Base-by-base conservation (phyloP, 2,113 vertebrate genomes). In the Poeciliopsis turrubarensis region DNA sequence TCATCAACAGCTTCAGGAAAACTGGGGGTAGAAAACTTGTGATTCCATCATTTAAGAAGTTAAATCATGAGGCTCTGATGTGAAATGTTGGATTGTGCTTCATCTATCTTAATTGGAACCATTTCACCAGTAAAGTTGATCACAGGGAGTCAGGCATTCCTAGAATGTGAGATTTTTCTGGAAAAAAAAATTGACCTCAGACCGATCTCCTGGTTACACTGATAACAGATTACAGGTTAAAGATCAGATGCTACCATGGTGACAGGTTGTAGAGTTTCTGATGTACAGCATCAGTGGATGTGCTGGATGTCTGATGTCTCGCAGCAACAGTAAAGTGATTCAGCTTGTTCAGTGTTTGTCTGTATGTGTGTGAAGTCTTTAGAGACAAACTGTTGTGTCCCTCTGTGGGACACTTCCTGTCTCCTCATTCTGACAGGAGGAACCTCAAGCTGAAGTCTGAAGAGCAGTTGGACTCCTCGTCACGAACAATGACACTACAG, bases 311-410 rank as follows among this genome's bases (percentile, higher is more conserved):
- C 22, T 47, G 17, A 51, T 32, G n/a, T 31, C 14, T n/a, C 12
- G 3, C 51, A 57, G 19, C 1, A 60, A 68, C 29, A 68, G 12
- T 62, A 1, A 27, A 54, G 7, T 41, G 51, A 29, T 67, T 61
- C 60, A 51, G 69, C 70, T 74, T 57, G 17, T 77, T 73, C 94
- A 90, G 75, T 83, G 87, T 94, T 95, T 86, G 64, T 22, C 41
- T 93, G 92, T 90, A 91, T 95, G 60, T 90, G 93, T 61, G 92
- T 94, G 94, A 92, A 94, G 88, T 90, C 92, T 89, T 89, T 15
- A 74, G 91, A 89, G 90, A 91, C 77, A 84, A 92, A 89, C 61
- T 75, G 73, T 89, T 85, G 85, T 78, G 85, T 80, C 93, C 87
- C 90, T 81, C 65, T 14, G 72, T 84, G 84, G 94, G 95, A 70